Conservation (phyloP, 2,888 invertebrate species). For the Cheilosia scutellata region DNA sequence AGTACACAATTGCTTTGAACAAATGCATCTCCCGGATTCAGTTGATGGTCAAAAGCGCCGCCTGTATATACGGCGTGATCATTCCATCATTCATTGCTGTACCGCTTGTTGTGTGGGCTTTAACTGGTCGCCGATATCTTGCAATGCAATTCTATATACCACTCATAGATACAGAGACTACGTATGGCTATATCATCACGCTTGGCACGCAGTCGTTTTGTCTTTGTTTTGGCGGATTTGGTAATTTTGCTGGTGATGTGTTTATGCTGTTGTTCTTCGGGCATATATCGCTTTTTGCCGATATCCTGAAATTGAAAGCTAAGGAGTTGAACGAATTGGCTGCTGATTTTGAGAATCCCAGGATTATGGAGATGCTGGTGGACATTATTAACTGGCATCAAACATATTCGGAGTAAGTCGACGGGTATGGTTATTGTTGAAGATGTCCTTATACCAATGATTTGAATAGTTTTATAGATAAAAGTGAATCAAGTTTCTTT, state of each 20-base stretch:
- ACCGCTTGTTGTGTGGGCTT: conserved; percentile 47
- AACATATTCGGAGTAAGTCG: conserved; percentile 56
- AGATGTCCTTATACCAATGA: neutral
- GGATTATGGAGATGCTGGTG: conserved; percentile 21
- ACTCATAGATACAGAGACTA: conserved; percentile 50
- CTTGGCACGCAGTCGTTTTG: conserved; percentile 55
- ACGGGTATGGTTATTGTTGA: neutral
- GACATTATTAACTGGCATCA: conserved; percentile 76
- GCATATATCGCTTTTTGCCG: conserved; percentile 59
- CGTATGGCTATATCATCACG: conserved; percentile 60
- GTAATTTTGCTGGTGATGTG: conserved; percentile 73
- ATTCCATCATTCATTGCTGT: conserved; percentile 5
- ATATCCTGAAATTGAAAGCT: conserved; percentile 65
- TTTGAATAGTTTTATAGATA: conserved; percentile 27
- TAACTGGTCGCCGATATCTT: conserved; percentile 48
- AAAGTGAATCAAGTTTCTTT: neutral
- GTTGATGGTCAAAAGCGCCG: conserved; percentile 26
- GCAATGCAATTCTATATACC: conserved; percentile 72
- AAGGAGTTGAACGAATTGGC: conserved; percentile 47
- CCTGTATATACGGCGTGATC: conserved; percentile 21
- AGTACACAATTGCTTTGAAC: conserved; percentile 47
- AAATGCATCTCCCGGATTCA: conserved; percentile 47
- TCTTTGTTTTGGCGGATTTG: conserved; percentile 66
- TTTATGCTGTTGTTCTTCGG: conserved; percentile 65
- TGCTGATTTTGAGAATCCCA: neutral